These are phyloP conservation scores for Tyrannus savana DNA, from an alignment of 2,113 vertebrate species.

Conservation along the genomic window DNA sequence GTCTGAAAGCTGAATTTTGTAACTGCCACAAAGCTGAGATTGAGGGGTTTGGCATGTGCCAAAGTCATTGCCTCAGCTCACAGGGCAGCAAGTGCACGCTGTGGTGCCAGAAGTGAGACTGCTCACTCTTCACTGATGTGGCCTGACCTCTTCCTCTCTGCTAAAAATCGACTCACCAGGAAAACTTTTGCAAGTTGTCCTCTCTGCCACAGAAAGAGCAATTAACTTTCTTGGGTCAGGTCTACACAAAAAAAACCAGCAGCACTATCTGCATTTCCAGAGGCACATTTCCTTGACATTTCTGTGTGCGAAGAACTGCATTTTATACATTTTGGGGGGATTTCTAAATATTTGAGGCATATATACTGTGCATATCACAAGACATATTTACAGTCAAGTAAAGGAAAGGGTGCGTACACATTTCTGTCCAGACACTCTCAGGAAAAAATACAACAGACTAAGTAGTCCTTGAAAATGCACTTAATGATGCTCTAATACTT, in stretches of 20 bases:
- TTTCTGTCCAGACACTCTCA: background rate
- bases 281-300: background rate
- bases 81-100: background rate
- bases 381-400: background rate
- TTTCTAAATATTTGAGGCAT: background rate
- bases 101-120: background rate
- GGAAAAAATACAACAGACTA: background rate
- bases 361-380: background rate
- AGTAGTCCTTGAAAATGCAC: background rate
- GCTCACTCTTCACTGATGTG: rapidly evolving
- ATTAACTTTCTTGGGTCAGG: background rate
- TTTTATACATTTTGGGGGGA: background rate
- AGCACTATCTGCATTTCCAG: background rate
- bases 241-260: background rate
- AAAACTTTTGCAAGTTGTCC: background rate
- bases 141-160: background rate
- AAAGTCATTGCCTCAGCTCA: background rate
- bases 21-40: background rate
- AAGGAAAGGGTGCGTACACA: background rate
- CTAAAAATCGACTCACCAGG: background rate
- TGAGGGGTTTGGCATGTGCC: background rate
- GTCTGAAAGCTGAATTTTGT: background rate
- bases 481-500: background rate
- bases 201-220: background rate
- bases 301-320: background rate